Conservation (phyloP, 2,113 vertebrate species). For the Megaceryle maxima region DNA sequence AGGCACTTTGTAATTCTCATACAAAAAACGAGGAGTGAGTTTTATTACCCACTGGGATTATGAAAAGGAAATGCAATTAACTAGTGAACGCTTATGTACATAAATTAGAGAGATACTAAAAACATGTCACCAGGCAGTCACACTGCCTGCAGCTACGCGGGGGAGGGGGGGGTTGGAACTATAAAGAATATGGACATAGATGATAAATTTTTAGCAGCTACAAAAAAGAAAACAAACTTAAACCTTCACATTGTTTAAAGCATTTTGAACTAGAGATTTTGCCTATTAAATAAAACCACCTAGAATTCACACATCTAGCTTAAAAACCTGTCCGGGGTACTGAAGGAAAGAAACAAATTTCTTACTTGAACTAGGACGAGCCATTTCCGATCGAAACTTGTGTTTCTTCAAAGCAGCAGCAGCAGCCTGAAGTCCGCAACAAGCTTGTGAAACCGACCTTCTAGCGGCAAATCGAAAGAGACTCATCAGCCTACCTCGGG, state of each 20-base stretch:
- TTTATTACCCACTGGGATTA: neutral
- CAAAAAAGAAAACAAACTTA: neutral
- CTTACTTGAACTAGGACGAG: conserved; percentile 80
- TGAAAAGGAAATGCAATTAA: neutral
- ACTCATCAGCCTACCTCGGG: conserved; percentile 62
- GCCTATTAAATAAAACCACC: rapidly evolving
- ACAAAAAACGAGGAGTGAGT: neutral
- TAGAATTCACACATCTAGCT: neutral
- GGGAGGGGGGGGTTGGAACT: neutral
- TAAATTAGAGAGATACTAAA: neutral
- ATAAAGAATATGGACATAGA: rapidly evolving
- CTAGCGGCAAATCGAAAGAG: neutral
- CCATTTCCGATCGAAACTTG: conserved; percentile 61
- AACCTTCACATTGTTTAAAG: neutral
- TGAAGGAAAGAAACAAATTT: neutral
- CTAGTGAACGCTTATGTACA: rapidly evolving
- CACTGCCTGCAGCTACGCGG: rapidly evolving
- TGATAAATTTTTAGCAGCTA: neutral
- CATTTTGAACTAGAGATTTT: neutral
- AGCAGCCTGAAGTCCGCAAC: conserved; percentile 14
- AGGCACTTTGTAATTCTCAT: neutral
- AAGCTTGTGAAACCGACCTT: conserved; percentile 43
- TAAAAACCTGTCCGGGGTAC: neutral
- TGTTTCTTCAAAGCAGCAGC: neutral
- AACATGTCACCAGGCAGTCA: neutral